phyloP scores from a whole-genome alignment of 2,888 invertebrate genomes.

The Charanyca ferruginea region DNA sequence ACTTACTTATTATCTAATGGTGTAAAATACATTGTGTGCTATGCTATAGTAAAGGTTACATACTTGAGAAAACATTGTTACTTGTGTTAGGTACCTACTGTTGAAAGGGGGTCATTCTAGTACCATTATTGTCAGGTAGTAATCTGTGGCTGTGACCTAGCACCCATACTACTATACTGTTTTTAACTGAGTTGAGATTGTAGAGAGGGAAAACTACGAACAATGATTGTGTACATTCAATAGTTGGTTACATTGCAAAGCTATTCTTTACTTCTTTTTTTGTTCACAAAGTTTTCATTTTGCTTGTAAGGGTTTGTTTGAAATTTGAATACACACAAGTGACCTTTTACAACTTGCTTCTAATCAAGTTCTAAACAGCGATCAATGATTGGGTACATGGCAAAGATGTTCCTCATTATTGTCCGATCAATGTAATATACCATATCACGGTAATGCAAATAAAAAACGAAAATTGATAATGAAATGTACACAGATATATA shows the following conservation, averaged over 20 bases:
- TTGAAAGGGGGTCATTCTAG: slow-evolving; percentile 23
- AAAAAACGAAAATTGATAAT: neutral
- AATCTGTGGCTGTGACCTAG: slow-evolving; percentile 10
- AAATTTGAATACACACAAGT: slow-evolving; percentile 7
- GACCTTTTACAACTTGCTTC: slow-evolving; percentile 14
- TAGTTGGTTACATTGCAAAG: slow-evolving; percentile 21
- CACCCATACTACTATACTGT: slow-evolving; percentile 21
- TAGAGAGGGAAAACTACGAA: slow-evolving; percentile 30
- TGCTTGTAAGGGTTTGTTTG: slow-evolving; percentile 17
- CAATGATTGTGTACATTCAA: slow-evolving; percentile 43
- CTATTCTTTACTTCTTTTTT: slow-evolving; percentile 25
- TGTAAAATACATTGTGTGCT: slow-evolving; percentile 35
- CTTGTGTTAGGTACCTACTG: neutral
- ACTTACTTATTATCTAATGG: slow-evolving; percentile 14
- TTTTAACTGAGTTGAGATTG: slow-evolving; percentile 19
- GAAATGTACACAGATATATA: neutral
- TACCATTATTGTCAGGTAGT: slow-evolving; percentile 12
- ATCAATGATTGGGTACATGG: neutral
- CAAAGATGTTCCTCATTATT: neutral
- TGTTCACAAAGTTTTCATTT: slow-evolving; percentile 8
- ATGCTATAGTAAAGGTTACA: slow-evolving; percentile 12
- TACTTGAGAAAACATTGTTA: slow-evolving; percentile 20
- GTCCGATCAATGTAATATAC: too few relatives aligned
- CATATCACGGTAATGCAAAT: neutral
- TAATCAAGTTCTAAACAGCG: neutral